Conservation (phyloP, 2,797 vertebrate species). For the Gadopsis bispinosus region DNA sequence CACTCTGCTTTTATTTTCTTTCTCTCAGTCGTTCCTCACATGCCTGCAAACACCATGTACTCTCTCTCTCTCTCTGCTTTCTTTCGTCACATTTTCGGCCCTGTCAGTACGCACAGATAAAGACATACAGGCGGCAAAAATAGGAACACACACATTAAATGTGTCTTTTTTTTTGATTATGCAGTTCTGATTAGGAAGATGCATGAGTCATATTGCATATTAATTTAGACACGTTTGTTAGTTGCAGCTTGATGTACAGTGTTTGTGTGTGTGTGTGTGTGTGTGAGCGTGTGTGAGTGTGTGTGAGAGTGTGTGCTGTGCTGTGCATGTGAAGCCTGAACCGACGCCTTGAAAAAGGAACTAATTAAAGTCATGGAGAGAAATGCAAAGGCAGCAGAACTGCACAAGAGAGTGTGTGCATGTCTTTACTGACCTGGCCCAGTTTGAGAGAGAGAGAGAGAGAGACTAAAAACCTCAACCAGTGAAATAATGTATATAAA, state of each 20-base stretch:
- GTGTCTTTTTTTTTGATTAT: conserved; percentile 40
- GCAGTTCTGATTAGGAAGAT: conserved; percentile 51
- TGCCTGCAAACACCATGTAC: conserved; percentile 38
- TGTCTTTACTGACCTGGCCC: conserved; percentile 78
- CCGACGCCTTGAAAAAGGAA: conserved; percentile 74
- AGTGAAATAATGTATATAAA: conserved; percentile 78
- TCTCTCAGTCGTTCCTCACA: conserved; percentile 42
- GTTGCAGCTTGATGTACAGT: conserved; percentile 28
- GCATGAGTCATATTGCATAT: conserved; percentile 55
- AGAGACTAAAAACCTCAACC: conserved; percentile 66
- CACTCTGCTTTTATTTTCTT: conserved; percentile 57
- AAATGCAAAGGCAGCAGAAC: conserved; percentile 80
- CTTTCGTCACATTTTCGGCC: conserved; percentile 44
- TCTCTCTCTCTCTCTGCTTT: conserved; percentile 25
- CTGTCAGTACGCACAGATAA: conserved; percentile 19
- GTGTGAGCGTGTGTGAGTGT: conserved; percentile 22
- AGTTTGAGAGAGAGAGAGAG: conserved; percentile 41
- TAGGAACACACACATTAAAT: conserved; percentile 29
- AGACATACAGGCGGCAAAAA: conserved; percentile 40
- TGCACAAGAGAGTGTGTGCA: conserved; percentile 69
- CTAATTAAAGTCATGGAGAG: conserved; percentile 81
- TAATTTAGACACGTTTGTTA: conserved; percentile 59
- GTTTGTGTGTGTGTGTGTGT: not conserved
- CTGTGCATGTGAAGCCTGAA: conserved; percentile 54
- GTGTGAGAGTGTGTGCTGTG: conserved; percentile 34